A percentile compares a stretch with the other conserved stretches of the same genome.
Conservation (phyloP, 2,888 invertebrate species). For the Buathra laborator region DNA sequence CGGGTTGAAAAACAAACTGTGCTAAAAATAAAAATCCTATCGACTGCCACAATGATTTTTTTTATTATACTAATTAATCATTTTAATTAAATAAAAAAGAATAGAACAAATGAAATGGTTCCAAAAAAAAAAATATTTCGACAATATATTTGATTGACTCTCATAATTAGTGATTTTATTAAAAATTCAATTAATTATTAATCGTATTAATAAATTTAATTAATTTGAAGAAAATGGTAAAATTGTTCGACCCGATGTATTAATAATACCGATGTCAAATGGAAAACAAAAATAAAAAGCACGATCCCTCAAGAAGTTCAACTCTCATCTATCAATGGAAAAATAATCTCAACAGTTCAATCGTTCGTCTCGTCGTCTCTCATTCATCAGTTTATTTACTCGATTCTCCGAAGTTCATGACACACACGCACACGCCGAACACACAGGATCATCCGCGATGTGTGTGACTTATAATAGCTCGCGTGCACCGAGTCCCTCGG, state of each 20-base stretch:
- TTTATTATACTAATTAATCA: too few relatives aligned
- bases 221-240: not conserved
- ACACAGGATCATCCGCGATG: slow-evolving; percentile 21
- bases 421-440: not conserved
- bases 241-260: not conserved
- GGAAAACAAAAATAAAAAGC: not conserved
- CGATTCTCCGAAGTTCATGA: slow-evolving; percentile 60
- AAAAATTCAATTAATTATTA: not conserved
- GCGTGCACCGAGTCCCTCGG: not conserved
- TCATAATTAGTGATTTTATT: too few relatives aligned
- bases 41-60: too few relatives aligned
- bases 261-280: not conserved
- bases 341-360: slow-evolving; percentile 7
- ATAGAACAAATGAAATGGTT: too few relatives aligned
- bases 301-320: not conserved
- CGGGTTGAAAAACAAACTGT: not conserved
- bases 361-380: slow-evolving; percentile 41
- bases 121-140: too few relatives aligned
- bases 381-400: slow-evolving; percentile 61
- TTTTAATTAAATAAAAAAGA: too few relatives aligned
- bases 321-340: slow-evolving; percentile 27
- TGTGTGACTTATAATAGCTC: slow-evolving; percentile 58
- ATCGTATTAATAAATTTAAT: not conserved
- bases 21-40: too few relatives aligned
- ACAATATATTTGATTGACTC: too few relatives aligned